Conservation (phyloP, 2,888 invertebrate genomes). For the Nemotelus nigrinus region DNA sequence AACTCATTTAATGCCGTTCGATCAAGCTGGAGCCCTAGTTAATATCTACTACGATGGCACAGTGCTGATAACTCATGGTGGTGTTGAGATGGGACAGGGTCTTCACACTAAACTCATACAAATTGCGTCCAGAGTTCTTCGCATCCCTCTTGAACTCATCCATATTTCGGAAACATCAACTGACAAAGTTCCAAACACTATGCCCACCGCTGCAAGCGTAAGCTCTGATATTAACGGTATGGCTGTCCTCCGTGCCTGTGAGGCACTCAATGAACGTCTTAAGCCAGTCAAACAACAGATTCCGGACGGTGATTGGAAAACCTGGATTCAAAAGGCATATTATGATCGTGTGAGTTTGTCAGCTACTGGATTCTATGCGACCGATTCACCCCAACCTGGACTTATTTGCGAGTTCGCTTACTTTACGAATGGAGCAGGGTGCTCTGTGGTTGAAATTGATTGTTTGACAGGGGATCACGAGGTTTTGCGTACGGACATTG, state of each 20-base stretch:
- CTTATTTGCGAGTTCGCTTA: constrained; percentile 83
- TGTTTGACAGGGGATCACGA: constrained; percentile 94
- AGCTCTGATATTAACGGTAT: constrained; percentile 92
- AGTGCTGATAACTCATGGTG: constrained; percentile 87
- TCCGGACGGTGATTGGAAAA: constrained; percentile 84
- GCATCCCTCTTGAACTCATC: constrained; percentile 76
- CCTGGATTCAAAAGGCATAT: constrained; percentile 83
- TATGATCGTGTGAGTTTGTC: constrained; percentile 81
- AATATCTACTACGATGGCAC: constrained; percentile 90
- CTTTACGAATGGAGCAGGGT: constrained; percentile 86
- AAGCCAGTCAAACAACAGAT: constrained; percentile 78
- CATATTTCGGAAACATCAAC: constrained; percentile 86
- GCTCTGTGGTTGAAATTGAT: constrained; percentile 91
- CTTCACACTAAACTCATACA: constrained; percentile 96
- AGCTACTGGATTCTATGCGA: constrained; percentile 84
- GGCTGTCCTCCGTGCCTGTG: constrained; percentile 87
- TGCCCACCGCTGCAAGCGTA: constrained; percentile 88
- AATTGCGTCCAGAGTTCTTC: constrained; percentile 80
- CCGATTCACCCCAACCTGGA: constrained; percentile 66
- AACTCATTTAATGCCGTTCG: constrained; percentile 67
- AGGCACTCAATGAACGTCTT: constrained; percentile 76
- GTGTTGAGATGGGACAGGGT: constrained; percentile 98
- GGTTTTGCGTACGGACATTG: constrained; percentile 88
- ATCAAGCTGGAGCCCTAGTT: constrained; percentile 89
- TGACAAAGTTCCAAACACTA: constrained; percentile 91